A percentile compares a stretch with the other conserved stretches of the same genome.
These are phyloP conservation scores for Drosophila lacicola DNA, from an alignment of 2,888 invertebrate genomes.

Conservation along the genomic window DNA sequence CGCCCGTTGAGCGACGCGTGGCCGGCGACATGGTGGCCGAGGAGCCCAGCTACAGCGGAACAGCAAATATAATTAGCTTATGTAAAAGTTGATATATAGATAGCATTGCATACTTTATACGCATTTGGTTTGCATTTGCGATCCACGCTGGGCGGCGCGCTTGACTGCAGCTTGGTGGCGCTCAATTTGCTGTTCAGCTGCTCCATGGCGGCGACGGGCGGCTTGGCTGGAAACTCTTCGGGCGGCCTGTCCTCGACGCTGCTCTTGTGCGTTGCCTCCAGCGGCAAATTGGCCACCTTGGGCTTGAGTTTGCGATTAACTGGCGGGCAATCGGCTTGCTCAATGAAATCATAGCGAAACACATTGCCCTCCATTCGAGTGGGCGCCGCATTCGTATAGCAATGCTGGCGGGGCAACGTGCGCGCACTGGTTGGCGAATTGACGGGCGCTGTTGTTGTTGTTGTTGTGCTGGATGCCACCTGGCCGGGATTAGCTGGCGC, in stretches of 20 bases:
- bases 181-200: constrained; percentile 65
- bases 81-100: background rate
- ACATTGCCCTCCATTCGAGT: constrained; percentile 85
- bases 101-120: constrained; percentile 83
- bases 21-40: constrained; percentile 74
- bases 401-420: constrained; percentile 84
- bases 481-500: constrained; percentile 12
- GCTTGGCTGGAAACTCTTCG: constrained; percentile 82
- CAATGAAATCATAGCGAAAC: constrained; percentile 86
- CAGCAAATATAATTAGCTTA: background rate
- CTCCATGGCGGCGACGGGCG: constrained; percentile 70
- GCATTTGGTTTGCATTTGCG: constrained; percentile 88
- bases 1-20: constrained; percentile 78
- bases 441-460: constrained; percentile 13
- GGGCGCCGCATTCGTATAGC: constrained; percentile 87
- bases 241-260: constrained; percentile 80
- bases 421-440: constrained; percentile 68
- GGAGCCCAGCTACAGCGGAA: constrained; percentile 53
- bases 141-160: constrained; percentile 87
- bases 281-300: constrained; percentile 60
- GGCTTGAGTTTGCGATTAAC: constrained; percentile 94
- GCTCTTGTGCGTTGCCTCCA: constrained; percentile 32
- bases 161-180: constrained; percentile 60
- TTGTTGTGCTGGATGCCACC: constrained; percentile 10
- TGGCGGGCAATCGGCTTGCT: constrained; percentile 87